Evolutionary conservation across 2,888 invertebrate genomes (phyloP).

Genomic region (Marronus borbonicus): DNA sequence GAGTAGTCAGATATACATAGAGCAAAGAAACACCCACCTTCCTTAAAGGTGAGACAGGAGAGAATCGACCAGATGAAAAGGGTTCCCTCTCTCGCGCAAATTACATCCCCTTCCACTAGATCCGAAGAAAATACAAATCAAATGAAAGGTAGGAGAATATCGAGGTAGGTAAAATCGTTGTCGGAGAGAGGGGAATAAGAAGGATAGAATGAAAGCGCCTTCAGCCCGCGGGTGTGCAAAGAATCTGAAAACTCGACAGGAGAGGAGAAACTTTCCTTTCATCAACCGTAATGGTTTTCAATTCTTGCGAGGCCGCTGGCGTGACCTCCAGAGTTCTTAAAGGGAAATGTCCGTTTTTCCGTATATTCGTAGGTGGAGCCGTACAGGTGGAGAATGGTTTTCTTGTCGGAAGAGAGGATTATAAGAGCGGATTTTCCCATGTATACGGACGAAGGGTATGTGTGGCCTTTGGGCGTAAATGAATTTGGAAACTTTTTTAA

Average conservation of each 20-base stretch:
- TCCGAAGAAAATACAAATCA: constrained; percentile 66
- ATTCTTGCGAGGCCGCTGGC: constrained; percentile 65
- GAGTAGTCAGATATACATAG: not conserved
- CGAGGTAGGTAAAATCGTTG: constrained; percentile 5
- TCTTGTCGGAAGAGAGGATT: constrained; percentile 18
- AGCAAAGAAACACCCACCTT: constrained; percentile 25
- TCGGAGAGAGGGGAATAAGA: not conserved
- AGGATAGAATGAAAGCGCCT: constrained; percentile 20
- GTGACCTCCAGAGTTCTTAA: constrained; percentile 48
- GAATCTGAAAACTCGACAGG: constrained; percentile 67
- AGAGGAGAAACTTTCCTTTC: constrained; percentile 69
- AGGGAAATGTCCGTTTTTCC: constrained; percentile 33
- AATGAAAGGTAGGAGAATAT: constrained; percentile 62
- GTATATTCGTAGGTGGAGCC: not conserved
- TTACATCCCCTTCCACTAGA: constrained; percentile 47
- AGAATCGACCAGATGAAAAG: not conserved
- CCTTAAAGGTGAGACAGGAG: constrained; percentile 32
- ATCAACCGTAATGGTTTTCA: constrained; percentile 71
- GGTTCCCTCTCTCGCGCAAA: constrained; percentile 48
- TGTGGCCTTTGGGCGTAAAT: constrained; percentile 43
- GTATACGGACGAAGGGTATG: constrained; percentile 1
- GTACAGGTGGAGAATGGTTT: constrained; percentile 33
- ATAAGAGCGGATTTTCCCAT: constrained; percentile 26
- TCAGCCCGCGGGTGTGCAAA: constrained; percentile 66
- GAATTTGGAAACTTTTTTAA: constrained; percentile 48